Evolutionary conservation across 2,888 invertebrate species (phyloP).

Genomic region (Ctenicera cuprea): DNA sequence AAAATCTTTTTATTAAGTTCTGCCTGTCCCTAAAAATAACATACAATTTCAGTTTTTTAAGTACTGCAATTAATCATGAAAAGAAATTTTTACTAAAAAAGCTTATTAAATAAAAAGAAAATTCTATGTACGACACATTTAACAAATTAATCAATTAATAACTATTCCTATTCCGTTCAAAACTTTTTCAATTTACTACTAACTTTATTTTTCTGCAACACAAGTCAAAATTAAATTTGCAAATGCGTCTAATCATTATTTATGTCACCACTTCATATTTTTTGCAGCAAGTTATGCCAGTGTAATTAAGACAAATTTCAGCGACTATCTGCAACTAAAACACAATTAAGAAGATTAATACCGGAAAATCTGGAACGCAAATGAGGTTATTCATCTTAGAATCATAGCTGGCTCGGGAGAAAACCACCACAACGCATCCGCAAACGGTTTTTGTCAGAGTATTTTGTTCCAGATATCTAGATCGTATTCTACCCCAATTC

Average conservation of each 20-base stretch:
- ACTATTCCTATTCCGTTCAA: too few relatives aligned
- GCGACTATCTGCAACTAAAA: slow-evolving; percentile 63
- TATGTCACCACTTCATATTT: slow-evolving; percentile 30
- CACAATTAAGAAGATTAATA: slow-evolving; percentile 69
- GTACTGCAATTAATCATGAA: too few relatives aligned
- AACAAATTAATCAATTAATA: too few relatives aligned
- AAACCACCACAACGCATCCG: slow-evolving; percentile 56
- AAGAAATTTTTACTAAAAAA: too few relatives aligned
- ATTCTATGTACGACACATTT: too few relatives aligned
- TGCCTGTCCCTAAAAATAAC: too few relatives aligned
- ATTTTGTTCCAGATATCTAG: slow-evolving; percentile 33
- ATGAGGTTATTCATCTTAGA: slow-evolving; percentile 62
- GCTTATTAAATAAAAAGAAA: too few relatives aligned
- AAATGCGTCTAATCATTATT: slow-evolving; percentile 31
- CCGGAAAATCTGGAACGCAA: slow-evolving; percentile 55
- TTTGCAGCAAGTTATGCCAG: slow-evolving; percentile 47
- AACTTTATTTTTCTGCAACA: too few relatives aligned
- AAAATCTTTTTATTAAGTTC: too few relatives aligned
- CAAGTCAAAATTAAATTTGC: background rate
- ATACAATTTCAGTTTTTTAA: too few relatives aligned
- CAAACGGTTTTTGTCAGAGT: slow-evolving; percentile 50
- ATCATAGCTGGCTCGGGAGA: slow-evolving; percentile 58
- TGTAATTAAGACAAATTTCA: slow-evolving; percentile 69
- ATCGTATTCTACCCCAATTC: slow-evolving; percentile 24
- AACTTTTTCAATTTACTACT: too few relatives aligned